phyloP scores from a whole-genome alignment of 2,113 vertebrate species.

The Catharus bicknelli region DNA sequence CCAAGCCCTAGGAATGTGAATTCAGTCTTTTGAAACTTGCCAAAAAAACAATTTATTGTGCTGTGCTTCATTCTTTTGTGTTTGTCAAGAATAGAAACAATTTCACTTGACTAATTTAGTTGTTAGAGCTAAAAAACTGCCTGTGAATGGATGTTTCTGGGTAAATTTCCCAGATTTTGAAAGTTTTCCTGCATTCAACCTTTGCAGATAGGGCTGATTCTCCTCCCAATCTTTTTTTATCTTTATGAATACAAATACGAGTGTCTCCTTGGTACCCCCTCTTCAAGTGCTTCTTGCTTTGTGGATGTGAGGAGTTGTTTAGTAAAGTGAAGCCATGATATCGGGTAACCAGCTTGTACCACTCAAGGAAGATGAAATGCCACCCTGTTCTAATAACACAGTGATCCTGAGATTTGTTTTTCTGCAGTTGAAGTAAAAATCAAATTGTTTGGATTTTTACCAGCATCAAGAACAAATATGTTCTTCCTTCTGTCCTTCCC shows the following conservation, averaged over 20 bases:
- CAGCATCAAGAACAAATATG: constrained; percentile 43
- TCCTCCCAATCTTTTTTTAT: not conserved
- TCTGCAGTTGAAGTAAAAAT: not conserved
- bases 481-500: constrained; percentile 53
- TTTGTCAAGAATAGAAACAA: not conserved
- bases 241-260: not conserved
- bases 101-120: not conserved
- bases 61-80: not conserved
- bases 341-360: not conserved
- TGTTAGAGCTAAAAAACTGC: not conserved
- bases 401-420: not conserved
- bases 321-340: not conserved
- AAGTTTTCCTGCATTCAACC: not conserved
- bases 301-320: not conserved
- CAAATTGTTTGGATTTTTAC: constrained; percentile 25
- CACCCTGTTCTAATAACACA: not conserved
- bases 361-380: not conserved
- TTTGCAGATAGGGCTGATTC: not conserved
- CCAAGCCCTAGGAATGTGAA: not conserved
- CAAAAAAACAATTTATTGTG: not conserved
- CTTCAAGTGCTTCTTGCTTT: not conserved
- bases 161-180: not conserved
- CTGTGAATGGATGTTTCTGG: not conserved
- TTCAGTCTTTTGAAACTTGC: not conserved
- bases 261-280: not conserved